phyloP scores from a whole-genome alignment of 2,888 invertebrate species.

The Lasioglossum calceatum region DNA sequence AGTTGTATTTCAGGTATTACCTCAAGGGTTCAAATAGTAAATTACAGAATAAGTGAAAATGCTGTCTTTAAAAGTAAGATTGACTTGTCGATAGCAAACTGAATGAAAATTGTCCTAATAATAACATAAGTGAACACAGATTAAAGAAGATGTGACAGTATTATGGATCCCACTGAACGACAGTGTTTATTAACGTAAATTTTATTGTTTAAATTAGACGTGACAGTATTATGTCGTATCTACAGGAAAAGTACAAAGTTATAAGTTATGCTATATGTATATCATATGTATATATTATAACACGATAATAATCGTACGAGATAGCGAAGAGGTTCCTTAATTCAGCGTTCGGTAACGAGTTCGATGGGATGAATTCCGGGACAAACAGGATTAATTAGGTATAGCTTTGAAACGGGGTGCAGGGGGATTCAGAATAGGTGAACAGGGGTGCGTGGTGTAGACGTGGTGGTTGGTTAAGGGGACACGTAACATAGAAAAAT shows the following conservation, averaged over 20 bases:
- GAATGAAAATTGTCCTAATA: not conserved
- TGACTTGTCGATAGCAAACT: not conserved
- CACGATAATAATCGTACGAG: constrained; percentile 69
- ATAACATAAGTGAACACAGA: not conserved
- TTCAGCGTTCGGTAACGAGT: constrained; percentile 48
- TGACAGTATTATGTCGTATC: constrained; percentile 81
- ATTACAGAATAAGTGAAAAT: not conserved
- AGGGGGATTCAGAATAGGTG: not conserved
- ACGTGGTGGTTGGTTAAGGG: constrained; percentile 24
- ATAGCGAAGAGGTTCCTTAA: constrained; percentile 62
- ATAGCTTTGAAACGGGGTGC: constrained; percentile 21
- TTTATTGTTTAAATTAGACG: constrained; percentile 82
- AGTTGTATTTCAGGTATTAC: too few species aligned
- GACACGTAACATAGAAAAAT: constrained; percentile 75
- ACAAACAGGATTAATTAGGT: constrained; percentile 11
- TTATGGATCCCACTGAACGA: not conserved
- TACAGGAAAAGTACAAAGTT: constrained; percentile 84
- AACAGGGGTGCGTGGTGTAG: not conserved
- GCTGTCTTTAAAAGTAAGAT: not conserved
- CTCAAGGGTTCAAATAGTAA: not conserved
- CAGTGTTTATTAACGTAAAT: constrained; percentile 77
- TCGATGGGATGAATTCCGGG: constrained; percentile 53
- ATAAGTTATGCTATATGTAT: constrained; percentile 78
- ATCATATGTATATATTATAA: constrained; percentile 65
- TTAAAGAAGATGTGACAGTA: not conserved